These are phyloP conservation scores for Chromobotia macracanthus DNA, from an alignment of 2,797 vertebrate species.

Conservation along the genomic window DNA sequence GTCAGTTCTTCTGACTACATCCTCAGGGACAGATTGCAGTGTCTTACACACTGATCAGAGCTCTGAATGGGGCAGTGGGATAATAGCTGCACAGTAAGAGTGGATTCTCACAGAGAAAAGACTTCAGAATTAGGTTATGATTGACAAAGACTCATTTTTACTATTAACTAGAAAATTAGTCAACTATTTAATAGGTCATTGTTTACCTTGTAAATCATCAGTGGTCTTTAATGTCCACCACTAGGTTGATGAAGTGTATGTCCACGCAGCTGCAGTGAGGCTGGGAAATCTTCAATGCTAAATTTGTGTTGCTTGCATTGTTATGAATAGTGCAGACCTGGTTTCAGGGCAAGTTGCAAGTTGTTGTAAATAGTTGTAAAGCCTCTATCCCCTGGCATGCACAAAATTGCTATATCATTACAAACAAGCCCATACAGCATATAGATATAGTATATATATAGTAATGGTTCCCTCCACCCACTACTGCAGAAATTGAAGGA, in stretches of 20 bases:
- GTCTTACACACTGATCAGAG: constrained; percentile 31
- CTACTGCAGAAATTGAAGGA: neutral
- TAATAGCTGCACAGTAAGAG: neutral
- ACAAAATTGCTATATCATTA: no score
- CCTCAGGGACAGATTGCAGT: constrained; percentile 41
- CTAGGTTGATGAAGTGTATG: no score
- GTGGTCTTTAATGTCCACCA: no score
- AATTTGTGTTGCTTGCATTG: neutral
- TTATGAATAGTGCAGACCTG: neutral
- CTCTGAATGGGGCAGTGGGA: neutral
- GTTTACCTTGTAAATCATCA: no score
- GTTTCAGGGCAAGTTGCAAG: no score
- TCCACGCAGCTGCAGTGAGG: no score
- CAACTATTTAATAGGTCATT: neutral
- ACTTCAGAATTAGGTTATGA: neutral
- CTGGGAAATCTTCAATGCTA: neutral
- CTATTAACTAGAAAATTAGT: neutral
- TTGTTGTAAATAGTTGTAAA: no score
- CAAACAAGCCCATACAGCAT: neutral
- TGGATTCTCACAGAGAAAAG: constrained; percentile 21
- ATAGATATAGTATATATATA: no score
- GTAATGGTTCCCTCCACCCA: neutral
- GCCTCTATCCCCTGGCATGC: no score
- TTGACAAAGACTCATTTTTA: neutral
- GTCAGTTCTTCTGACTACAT: constrained; percentile 1